These are phyloP conservation scores for Lepas anatifera DNA, from an alignment of 2,888 invertebrate species.

Conservation along the genomic window DNA sequence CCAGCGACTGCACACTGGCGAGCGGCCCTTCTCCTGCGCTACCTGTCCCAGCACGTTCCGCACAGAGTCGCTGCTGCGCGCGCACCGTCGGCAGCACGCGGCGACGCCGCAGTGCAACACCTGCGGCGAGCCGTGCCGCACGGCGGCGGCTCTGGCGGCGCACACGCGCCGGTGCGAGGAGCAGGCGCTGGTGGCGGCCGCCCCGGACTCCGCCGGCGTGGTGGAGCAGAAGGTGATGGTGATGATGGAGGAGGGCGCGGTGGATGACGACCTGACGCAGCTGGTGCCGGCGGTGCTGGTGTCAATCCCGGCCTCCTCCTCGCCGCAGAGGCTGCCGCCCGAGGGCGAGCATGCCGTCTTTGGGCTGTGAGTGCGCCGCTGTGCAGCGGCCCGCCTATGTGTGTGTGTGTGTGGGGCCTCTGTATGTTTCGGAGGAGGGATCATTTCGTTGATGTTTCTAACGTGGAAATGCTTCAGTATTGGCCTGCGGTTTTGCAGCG, in stretches of 20 bases:
- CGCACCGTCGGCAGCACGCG: background rate
- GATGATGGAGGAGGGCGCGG: background rate
- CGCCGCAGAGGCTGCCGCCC: too few species aligned
- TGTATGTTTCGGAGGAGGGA: too few species aligned
- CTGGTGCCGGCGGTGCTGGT: background rate
- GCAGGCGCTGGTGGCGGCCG: background rate
- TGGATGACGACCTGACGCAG: background rate
- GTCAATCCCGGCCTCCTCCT: too few species aligned
- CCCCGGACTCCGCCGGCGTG: background rate
- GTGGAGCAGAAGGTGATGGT: background rate
- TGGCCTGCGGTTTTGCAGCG: too few species aligned
- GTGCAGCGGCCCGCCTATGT: too few species aligned
- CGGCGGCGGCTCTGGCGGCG: background rate
- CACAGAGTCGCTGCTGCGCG: conserved; percentile 2
- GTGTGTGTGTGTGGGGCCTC: too few species aligned
- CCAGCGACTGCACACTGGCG: background rate
- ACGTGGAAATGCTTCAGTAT: too few species aligned
- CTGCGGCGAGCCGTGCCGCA: background rate
- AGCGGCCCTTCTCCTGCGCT: background rate
- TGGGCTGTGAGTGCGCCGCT: too few species aligned
- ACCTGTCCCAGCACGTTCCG: background rate
- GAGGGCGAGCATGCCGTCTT: too few species aligned
- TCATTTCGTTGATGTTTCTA: too few species aligned
- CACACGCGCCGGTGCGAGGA: background rate
- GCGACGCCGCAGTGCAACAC: background rate